Evolutionary conservation across 1,140 invertebrate genomes (phyloP), one percentile per base, ranked within the genome.

Genomic region (Sweltsa coloradensis): DNA sequence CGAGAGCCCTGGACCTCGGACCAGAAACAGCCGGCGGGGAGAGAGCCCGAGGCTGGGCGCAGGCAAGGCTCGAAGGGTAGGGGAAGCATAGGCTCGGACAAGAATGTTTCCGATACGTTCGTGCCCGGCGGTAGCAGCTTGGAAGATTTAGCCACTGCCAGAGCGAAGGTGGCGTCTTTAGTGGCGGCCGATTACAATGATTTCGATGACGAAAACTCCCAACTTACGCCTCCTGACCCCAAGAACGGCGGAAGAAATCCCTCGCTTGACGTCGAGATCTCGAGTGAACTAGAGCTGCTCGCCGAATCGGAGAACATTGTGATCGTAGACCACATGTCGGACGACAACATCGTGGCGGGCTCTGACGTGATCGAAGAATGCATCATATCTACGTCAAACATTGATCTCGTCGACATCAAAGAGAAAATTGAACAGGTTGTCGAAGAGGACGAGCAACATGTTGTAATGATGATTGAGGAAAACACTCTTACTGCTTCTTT

Each of bases 171-270:
- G 14, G 68, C 71, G 27, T 75, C 74, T 3, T 53, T 78, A 14
- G 75, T 77, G 0, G 73, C 73, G 51, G 67, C 67, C 0, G 77
- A 79, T 54, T 78, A 76, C 50, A 76, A 76, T 56, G 75, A 78
- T 49, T 74, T 75, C 37, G 76, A 79, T 52, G 78, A 78, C 53
- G 75, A 74, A 22, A 45, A 44, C 56, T 75, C 74, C 0, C 69
- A 68, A 27, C 72, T 72, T 1, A 66, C 74, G 45, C 73, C 74
- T n/a, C 72, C 50, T n/a, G 6, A 5, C 36, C 23, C 16, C 4
- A 37, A 11, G 19, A 39, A 25, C 47, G 13, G 27, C n/a, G 22
- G 19, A 34, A 23, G 26, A 57, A 60, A 51, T 24, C 55, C 13
- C 29, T 26, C 9, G n/a, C n/a, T n/a, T n/a, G 25, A 42, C 24